Conservation (phyloP, 2,797 vertebrate species). For the Etheostoma nigrum region DNA sequence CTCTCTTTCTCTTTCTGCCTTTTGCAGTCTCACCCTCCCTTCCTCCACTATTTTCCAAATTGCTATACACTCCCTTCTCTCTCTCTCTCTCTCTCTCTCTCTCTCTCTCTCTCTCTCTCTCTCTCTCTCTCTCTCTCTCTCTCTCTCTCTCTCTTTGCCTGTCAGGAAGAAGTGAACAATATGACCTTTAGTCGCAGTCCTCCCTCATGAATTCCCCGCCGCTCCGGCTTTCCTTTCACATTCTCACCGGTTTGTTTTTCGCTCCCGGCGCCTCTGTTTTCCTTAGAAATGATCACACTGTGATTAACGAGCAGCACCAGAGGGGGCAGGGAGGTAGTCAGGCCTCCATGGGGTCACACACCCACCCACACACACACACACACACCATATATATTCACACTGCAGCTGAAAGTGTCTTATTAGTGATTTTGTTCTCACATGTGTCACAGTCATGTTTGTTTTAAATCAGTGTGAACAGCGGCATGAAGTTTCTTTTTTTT, state of each 20-base stretch:
- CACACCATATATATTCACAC: conserved; percentile 5
- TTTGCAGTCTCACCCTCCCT: conserved; percentile 32
- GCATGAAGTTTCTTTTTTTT: not conserved
- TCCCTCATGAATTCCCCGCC: conserved; percentile 68
- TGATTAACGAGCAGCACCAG: conserved; percentile 74
- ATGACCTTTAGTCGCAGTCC: conserved; percentile 79
- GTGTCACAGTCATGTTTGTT: conserved; percentile 1
- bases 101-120: conserved; percentile 11
- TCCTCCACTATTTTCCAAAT: conserved; percentile 25
- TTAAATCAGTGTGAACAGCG: conserved; percentile 20
- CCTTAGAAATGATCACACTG: conserved; percentile 68
- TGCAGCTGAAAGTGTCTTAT: conserved; percentile 9
- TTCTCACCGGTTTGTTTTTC: conserved; percentile 71
- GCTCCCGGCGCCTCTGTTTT: conserved; percentile 74
- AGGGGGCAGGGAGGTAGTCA: conserved; percentile 39
- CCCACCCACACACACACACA: conserved; percentile 16
- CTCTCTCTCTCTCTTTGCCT: conserved; percentile 24
- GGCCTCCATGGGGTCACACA: conserved; percentile 42
- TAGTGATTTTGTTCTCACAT: conserved; percentile 21
- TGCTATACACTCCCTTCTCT: conserved; percentile 35
- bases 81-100: conserved; percentile 1
- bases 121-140: conserved; percentile 1
- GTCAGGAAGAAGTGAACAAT: conserved; percentile 86
- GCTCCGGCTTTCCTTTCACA: conserved; percentile 70
- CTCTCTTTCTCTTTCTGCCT: conserved; percentile 2